These are phyloP conservation scores for Aleiodes testaceus DNA, from an alignment of 2,888 invertebrate species.

Conservation along the genomic window DNA sequence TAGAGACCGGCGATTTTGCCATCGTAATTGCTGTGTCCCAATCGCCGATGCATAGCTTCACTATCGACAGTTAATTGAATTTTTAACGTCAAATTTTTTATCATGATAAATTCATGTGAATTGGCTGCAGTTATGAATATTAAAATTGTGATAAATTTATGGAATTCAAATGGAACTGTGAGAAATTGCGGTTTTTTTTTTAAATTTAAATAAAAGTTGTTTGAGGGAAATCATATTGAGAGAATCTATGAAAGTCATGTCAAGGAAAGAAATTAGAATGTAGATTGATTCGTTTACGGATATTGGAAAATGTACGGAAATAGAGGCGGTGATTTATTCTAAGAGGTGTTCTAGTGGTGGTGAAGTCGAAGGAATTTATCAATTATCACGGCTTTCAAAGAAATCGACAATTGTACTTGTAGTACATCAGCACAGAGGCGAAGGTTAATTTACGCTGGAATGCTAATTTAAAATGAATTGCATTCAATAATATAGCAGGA, in stretches of 20 bases:
- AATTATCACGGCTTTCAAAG: not conserved
- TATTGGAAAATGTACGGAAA: conserved; percentile 30
- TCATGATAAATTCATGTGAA: not conserved
- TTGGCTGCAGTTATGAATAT: not conserved
- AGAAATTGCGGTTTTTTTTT: not conserved
- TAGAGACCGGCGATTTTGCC: conserved; percentile 97
- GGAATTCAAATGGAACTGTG: no score
- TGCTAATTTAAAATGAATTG: conserved; percentile 24
- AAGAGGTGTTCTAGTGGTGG: not conserved
- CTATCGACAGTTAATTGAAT: conserved; percentile 36
- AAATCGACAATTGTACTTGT: conserved; percentile 5
- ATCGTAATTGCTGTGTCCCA: conserved; percentile 78
- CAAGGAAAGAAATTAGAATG: conserved; percentile 14
- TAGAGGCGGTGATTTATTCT: conserved; percentile 15
- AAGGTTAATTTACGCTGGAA: conserved; percentile 30
- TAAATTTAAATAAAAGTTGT: not conserved
- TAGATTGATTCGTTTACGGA: conserved; percentile 27
- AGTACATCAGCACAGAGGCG: not conserved
- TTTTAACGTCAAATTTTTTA: not conserved
- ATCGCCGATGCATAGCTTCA: conserved; percentile 64
- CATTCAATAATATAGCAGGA: conserved; percentile 16
- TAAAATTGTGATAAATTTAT: no score
- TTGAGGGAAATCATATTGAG: conserved; percentile 1
- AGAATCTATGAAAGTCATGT: conserved; percentile 14
- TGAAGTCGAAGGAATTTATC: not conserved